A percentile compares a stretch with the other conserved stretches of the same genome.
Evolutionary conservation across 2,113 vertebrate genomes (phyloP).

Genomic region (Oncorhynchus mykiss): DNA sequence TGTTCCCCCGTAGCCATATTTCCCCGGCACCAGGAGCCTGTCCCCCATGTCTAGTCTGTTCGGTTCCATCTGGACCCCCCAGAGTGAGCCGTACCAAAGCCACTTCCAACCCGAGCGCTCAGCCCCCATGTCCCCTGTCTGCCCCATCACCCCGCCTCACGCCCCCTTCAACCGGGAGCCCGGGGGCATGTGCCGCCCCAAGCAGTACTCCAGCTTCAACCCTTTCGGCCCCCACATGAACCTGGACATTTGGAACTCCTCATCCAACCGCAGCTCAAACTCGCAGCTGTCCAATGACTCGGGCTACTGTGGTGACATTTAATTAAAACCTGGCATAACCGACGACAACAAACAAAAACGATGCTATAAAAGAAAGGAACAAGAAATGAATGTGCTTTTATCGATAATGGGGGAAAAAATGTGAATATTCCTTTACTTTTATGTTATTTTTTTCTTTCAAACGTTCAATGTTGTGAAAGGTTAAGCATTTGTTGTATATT

Average conservation of each 20-base stretch:
- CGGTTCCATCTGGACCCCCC: conserved; percentile 98
- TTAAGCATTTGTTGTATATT: conserved; percentile 83
- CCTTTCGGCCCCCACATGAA: conserved; percentile 97
- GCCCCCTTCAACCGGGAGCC: conserved; percentile 81
- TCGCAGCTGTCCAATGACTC: conserved; percentile 94
- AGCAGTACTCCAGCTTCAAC: conserved; percentile 90
- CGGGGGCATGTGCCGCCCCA: conserved; percentile 79
- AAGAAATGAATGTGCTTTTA: conserved; percentile 87
- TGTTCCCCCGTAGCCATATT: conserved; percentile 81
- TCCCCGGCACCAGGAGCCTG: conserved; percentile 93
- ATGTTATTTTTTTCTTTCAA: conserved; percentile 60
- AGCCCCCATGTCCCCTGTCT: conserved; percentile 63
- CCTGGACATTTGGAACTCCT: conserved; percentile 97
- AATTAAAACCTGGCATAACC: conserved; percentile 59
- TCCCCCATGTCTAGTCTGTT: conserved; percentile 98
- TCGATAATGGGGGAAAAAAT: conserved; percentile 68
- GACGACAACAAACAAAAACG: conserved; percentile 54
- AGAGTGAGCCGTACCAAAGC: conserved; percentile 87
- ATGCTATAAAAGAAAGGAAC: conserved; percentile 66
- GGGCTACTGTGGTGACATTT: conserved; percentile 92
- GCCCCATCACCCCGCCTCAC: conserved; percentile 66
- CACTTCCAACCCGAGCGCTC: conserved; percentile 81
- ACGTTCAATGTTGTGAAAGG: conserved; percentile 78
- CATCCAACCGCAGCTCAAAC: conserved; percentile 86
- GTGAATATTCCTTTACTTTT: conserved; percentile 77